Percentiles rank a stretch among this genome's conserved stretches.
These are phyloP conservation scores for Myotis myotis DNA, from an alignment of 2,797 vertebrate species.

Conservation along the genomic window DNA sequence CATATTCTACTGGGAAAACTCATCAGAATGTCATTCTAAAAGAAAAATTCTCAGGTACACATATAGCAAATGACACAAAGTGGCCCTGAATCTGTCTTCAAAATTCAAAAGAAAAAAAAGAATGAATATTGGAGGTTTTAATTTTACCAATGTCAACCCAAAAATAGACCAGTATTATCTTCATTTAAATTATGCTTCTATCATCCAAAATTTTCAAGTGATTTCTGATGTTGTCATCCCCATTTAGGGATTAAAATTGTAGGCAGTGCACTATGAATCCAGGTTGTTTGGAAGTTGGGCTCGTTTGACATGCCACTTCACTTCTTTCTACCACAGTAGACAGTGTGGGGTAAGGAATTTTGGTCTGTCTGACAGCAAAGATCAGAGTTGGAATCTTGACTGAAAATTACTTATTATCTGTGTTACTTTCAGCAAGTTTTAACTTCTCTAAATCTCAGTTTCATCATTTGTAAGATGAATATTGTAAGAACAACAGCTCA, in stretches of 20 bases:
- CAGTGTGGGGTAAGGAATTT: neutral
- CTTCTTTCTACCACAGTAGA: neutral
- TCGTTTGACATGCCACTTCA: neutral
- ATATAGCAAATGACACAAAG: neutral
- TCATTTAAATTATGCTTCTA: neutral
- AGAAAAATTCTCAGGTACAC: neutral
- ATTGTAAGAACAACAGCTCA: neutral
- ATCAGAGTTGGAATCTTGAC: neutral
- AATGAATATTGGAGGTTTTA: neutral
- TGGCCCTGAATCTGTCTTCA: constrained; percentile 57
- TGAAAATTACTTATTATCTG: neutral
- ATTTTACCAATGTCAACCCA: constrained; percentile 19
- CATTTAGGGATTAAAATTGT: neutral
- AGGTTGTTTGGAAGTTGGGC: neutral
- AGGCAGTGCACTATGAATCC: neutral
- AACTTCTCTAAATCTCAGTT: neutral
- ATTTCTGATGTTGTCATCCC: neutral
- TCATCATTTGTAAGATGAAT: neutral
- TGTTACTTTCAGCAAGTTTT: neutral
- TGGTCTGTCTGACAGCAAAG: neutral
- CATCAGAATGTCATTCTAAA: neutral
- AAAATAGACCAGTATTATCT: neutral
- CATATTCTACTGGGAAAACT: neutral
- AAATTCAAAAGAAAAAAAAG: constrained; percentile 8
- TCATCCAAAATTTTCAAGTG: constrained; percentile 4